Evolutionary conservation across 2,797 vertebrate species (phyloP).

Genomic region (Alectoris magna): DNA sequence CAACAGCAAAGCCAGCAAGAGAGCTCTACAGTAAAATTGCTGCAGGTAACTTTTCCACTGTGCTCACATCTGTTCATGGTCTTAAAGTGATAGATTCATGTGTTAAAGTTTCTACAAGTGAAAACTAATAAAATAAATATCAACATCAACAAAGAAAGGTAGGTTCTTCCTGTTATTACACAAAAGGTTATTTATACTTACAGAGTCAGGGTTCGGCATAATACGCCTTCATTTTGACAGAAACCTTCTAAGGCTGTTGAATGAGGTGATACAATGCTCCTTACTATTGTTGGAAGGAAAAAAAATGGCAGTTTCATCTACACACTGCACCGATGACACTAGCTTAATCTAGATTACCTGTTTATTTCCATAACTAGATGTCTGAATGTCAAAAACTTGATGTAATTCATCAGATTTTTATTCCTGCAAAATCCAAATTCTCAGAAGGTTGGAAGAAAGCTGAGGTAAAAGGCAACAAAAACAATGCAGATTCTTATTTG

Average conservation of each 20-base stretch:
- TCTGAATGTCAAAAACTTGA: background rate
- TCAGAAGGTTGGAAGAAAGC: background rate
- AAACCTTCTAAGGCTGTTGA: background rate
- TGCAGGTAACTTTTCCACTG: background rate
- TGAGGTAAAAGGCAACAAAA: background rate
- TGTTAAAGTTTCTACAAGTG: background rate
- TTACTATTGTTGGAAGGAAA: background rate
- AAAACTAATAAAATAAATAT: background rate
- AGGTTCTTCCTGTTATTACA: background rate
- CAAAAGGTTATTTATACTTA: background rate
- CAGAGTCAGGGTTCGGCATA: background rate
- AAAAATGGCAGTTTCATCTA: background rate
- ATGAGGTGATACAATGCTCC: background rate
- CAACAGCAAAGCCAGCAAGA: background rate
- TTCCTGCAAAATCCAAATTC: background rate
- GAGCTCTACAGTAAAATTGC: background rate
- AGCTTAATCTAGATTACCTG: background rate
- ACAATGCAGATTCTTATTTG: background rate
- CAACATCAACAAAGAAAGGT: background rate
- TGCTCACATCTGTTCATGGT: background rate
- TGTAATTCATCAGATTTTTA: background rate
- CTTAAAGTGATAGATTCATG: background rate
- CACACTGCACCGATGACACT: accelerated
- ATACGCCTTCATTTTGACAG: background rate
- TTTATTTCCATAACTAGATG: background rate